A percentile compares a stretch with the other conserved stretches of the same genome.
Evolutionary conservation across 1,140 invertebrate genomes (phyloP).

Genomic region (Drosophila pectinifera): DNA sequence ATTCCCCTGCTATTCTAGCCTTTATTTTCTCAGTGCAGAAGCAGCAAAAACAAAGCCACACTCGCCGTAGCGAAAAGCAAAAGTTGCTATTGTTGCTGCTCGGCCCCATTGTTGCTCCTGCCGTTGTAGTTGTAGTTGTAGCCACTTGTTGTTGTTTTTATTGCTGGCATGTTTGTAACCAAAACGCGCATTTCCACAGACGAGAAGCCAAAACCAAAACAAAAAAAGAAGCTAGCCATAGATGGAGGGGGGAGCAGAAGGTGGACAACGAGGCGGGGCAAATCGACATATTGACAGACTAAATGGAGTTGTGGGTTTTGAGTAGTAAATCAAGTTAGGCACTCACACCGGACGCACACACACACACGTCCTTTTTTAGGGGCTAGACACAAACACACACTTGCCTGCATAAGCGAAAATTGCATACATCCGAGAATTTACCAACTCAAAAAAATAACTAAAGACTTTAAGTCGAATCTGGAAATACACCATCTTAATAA

Average conservation of each 20-base stretch:
- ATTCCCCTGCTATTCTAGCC: too few relatives aligned
- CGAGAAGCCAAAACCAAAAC: slow-evolving; percentile 27
- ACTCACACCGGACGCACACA: slow-evolving; percentile 53
- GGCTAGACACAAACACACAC: slow-evolving; percentile 25
- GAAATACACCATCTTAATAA: neutral
- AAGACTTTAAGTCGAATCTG: too few relatives aligned
- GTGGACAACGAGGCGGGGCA: slow-evolving; percentile 67
- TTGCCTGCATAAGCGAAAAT: slow-evolving; percentile 73
- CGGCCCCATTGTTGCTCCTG: slow-evolving; percentile 10
- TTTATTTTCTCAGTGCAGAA: slow-evolving; percentile 12
- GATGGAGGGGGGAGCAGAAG: slow-evolving; percentile 17
- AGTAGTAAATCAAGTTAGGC: slow-evolving; percentile 83
- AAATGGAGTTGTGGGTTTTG: slow-evolving; percentile 84
- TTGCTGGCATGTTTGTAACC: slow-evolving; percentile 64
- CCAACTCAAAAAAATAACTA: slow-evolving; percentile 19
- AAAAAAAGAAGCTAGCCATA: slow-evolving; percentile 13
- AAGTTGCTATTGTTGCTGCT: slow-evolving; percentile 40
- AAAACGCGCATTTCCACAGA: slow-evolving; percentile 75
- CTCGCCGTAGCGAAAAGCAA: slow-evolving; percentile 60
- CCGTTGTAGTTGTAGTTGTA: slow-evolving; percentile 25
- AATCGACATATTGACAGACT: slow-evolving; percentile 84
- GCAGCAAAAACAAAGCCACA: slow-evolving; percentile 37
- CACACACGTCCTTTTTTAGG: slow-evolving; percentile 9
- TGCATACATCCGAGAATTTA: slow-evolving; percentile 71
- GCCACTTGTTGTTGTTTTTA: slow-evolving; percentile 46